Evolutionary conservation across 2,797 vertebrate genomes (phyloP), one percentile per base, ranked within the genome.

Genomic region (Syndactyla subalaris): DNA sequence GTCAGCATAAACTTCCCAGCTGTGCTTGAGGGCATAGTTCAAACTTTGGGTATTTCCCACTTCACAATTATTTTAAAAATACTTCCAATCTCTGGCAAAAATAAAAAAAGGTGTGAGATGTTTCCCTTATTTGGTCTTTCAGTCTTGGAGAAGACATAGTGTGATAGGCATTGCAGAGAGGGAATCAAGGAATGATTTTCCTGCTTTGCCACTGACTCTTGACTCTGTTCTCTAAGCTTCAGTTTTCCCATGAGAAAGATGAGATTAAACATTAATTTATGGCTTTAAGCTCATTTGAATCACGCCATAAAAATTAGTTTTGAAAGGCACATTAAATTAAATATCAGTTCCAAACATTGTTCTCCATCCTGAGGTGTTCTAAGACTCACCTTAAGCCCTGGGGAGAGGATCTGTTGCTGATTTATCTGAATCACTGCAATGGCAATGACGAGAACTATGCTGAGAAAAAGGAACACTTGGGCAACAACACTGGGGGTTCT

Each of bases 341-440:
- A 24, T 62, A 82, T 9, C 51, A 55, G 19, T 71, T 85, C 45
- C 73, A 75, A 89, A 59, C 21, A 21, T 10, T 41, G 18, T 43
- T 94, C 36, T 83, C 12, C 34, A 66, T 78, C 45, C 46, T 49
- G 51, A 74, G 41, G 15, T 61, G 22, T 54, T 48, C 27, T 61
- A 74, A 38, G n/a, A 70, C 96, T 97, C 97, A 99, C 99, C 99
- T 99, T 99, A 38, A 97, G 88, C 45, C 98, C 98, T 52, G 96
- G 97, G n/a, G 98, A 98, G 73, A 98, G 71, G 49, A 97, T 87
- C n/a, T 96, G 96, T 27, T 83, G 97, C 95, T 98, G 98, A 29
- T 98, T 97, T 80, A 97, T 97, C 98, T 99, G 99, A 95, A 99
- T 97, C 82, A 99, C 95, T 4, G 98, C 97, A 85, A 99, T 97